Percentiles rank a stretch among this genome's conserved stretches.
Conservation (phyloP, 2,797 vertebrate genomes). For the Etheostoma nigrum region DNA sequence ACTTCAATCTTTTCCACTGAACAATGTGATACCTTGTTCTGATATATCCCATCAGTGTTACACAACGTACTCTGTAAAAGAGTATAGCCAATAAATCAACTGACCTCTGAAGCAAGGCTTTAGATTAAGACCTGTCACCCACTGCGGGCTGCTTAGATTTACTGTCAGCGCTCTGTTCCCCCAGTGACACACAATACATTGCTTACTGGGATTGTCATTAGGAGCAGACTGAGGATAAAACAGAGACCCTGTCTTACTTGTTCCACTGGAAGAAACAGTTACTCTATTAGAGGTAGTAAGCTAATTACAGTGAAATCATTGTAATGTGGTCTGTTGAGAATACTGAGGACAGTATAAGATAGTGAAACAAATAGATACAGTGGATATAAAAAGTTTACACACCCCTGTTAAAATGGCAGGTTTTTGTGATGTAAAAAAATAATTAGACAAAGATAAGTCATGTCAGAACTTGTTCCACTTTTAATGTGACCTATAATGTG, state of each 20-base stretch:
- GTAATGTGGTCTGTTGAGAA: constrained; percentile 16
- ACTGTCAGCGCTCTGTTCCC: constrained; percentile 40
- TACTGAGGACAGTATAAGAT: constrained; percentile 2
- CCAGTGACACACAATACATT: constrained; percentile 38
- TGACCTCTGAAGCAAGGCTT: constrained; percentile 71
- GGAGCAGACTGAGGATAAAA: constrained; percentile 21
- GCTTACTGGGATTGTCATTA: constrained; percentile 59
- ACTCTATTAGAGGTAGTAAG: constrained; percentile 28
- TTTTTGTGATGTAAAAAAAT: no score
- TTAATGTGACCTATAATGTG: no score
- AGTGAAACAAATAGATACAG: constrained; percentile 15
- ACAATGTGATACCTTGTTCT: constrained; percentile 53
- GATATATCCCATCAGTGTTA: constrained; percentile 66
- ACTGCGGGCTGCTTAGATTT: constrained; percentile 56
- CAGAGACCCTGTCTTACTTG: constrained; percentile 6
- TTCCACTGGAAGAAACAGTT: constrained; percentile 38
- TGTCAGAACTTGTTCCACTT: no score
- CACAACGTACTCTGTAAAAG: constrained; percentile 64
- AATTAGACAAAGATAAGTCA: no score
- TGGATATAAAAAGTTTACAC: no score
- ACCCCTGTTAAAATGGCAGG: no score
- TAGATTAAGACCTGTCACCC: constrained; percentile 71
- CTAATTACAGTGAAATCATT: constrained; percentile 25
- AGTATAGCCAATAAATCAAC: constrained; percentile 74
- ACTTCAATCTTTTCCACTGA: constrained; percentile 33